Base-by-base conservation (phyloP, 2,888 invertebrate genomes). In the Schrankia costaestrigalis region DNA sequence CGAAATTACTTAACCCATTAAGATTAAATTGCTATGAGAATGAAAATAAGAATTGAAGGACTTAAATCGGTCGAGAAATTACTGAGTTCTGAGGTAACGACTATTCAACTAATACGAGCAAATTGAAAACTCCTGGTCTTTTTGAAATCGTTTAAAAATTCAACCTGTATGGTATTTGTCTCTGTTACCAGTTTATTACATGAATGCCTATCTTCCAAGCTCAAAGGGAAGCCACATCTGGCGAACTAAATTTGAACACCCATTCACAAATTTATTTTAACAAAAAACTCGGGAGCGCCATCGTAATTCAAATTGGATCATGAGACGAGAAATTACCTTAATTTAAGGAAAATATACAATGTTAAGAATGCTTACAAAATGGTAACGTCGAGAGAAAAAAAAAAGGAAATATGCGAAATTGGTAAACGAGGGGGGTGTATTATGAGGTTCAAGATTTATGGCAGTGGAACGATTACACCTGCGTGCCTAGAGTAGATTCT, bases 301-400 rank as follows among this genome's bases (percentile, higher is more conserved):
- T 42, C 56, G 45, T 59, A 54, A 56, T 56, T 61, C 54, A 60
- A 54, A 60, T 54, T 52, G 60, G 60, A 61, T 60, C 56, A 60
- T 49, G 48, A 46, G 46, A 57, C 51, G 56, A 53, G 49, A 57
- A 61, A 58, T 54, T 56, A 60, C 57, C 52, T 49, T 60, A 56
- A 60, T 58, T 58, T 46, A 44, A 41, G 41, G 46, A 60, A 60
- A 56, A 56, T 56, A 50, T 48, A 56, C 56, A 56, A 52, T 31
- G 49, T 52, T 45, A 38, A 26, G 44, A 41, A 38, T 44, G 31
- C 42, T 46, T 33, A 46, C 47, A 53, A 43, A 56, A 53, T 43
- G 53, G 43, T 44, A 32, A 38, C 42, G 31, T 25, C 11, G 19
- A 8, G 32, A 8, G 22, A 28, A 11, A 10, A 12, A 28, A 32